Base-by-base conservation (phyloP, 2,113 vertebrate species). In the Penelope pileata region DNA sequence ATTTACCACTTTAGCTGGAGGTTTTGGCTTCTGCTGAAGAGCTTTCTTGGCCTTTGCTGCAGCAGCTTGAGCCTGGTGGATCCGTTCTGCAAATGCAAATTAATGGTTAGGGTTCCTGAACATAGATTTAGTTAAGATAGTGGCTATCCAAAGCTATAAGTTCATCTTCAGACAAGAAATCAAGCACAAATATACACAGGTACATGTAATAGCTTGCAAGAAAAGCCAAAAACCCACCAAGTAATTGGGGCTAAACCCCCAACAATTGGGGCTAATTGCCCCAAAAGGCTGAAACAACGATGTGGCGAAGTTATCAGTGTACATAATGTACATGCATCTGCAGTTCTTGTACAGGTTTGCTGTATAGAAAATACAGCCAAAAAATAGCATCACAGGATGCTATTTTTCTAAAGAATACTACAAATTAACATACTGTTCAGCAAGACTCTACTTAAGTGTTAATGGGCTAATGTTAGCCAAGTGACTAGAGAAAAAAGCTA, bases 21-120 rank as follows among this genome's bases (percentile, higher is more conserved):
- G 99, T 97, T 99, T 99, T 4, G 99, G 99, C 91, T 99, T 99
- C 97, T 99, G 99, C 91, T 99, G 99, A 60, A 99, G 98, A 51
- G 99, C 99, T 96, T 99, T 99, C 90, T 99, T 98, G 83, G 99
- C 99, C 96, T 99, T 99, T 38, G 99, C 99, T 36, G 99, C 99
- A 73, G 99, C 99, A 72, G 99, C 99, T 77, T 99, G 99, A 69
- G 99, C 99, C 53, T 99, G 99, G 91, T 99, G 99, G 77, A 99
- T 99, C 86, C 99, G 97, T 97, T 99, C 99, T 99, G 97, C 30
- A 94, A 92, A 95, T 6, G 90, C 34, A 66, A 84, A 72, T 38
- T 16, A 58, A 29, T 3, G 12, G 42, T 64, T 40, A 54, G 67
- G 78, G 27, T 27, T 81, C 56, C 97, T 94, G 93, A 99, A 98